A percentile compares a stretch with the other conserved stretches of the same genome.
Conservation (phyloP, 2,888 invertebrate genomes). For the Agriotes lineatus region DNA sequence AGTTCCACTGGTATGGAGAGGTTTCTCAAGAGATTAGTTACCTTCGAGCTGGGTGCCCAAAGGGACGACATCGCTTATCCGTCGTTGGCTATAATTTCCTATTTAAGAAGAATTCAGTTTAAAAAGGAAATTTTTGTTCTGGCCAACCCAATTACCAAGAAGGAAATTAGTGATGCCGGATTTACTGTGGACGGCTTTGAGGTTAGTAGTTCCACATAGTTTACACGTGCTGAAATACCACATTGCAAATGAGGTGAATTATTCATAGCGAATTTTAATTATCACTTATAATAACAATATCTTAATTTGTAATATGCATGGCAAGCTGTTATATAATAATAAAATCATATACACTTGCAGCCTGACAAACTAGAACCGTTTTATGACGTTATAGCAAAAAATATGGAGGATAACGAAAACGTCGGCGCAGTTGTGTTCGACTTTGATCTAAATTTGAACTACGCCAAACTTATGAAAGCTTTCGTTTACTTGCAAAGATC, state of each 20-base stretch:
- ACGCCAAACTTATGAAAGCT: constrained; percentile 68
- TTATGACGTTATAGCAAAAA: constrained; percentile 27
- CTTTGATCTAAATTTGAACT: constrained; percentile 68
- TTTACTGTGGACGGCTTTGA: constrained; percentile 64
- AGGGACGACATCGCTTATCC: constrained; percentile 68
- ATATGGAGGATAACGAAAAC: constrained; percentile 63
- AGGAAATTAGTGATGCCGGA: constrained; percentile 65
- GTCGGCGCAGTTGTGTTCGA: constrained; percentile 73
- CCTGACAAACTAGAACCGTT: constrained; percentile 39
- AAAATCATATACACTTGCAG: too few relatives aligned
- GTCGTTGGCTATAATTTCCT: constrained; percentile 68
- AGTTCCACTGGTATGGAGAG: constrained; percentile 51
- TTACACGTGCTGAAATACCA: background rate
- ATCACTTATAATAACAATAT: background rate
- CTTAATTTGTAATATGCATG: too few relatives aligned
- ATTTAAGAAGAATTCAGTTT: constrained; percentile 69
- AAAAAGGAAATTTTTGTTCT: constrained; percentile 68
- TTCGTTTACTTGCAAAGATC: constrained; percentile 66
- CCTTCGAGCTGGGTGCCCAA: constrained; percentile 43
- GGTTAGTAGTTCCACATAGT: constrained; percentile 60
- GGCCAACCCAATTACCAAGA: constrained; percentile 62
- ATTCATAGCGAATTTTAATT: too few relatives aligned
- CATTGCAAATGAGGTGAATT: too few relatives aligned
- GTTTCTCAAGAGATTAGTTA: constrained; percentile 55
- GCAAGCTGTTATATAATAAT: too few relatives aligned